phyloP scores from a whole-genome alignment of 2,888 invertebrate species.

The Dastarcus helophoroides region DNA sequence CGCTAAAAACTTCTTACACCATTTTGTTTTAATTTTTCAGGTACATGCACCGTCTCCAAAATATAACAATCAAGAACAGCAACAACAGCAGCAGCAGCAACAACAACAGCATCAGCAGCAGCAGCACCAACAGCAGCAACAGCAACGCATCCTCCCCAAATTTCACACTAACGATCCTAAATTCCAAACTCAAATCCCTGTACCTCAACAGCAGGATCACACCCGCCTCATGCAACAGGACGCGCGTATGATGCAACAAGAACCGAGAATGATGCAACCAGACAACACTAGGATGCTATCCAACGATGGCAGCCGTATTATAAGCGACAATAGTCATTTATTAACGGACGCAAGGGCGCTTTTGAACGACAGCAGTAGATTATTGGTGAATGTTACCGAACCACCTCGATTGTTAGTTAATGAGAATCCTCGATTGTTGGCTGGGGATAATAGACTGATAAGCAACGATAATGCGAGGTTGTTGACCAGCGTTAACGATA shows the following conservation, averaged over 20 bases:
- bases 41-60: constrained; percentile 31
- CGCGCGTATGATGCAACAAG: constrained; percentile 28
- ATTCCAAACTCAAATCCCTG: constrained; percentile 15
- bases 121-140: constrained; percentile 18
- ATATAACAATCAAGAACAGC: constrained; percentile 26
- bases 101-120: too few relatives aligned
- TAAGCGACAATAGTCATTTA: constrained; percentile 23
- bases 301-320: constrained; percentile 23
- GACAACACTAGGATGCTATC: constrained; percentile 18
- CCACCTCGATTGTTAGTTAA: constrained; percentile 30
- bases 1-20: too few relatives aligned
- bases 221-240: constrained; percentile 28
- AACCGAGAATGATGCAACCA: constrained; percentile 24
- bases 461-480: constrained; percentile 28
- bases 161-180: constrained; percentile 22
- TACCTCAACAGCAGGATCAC: constrained; percentile 17
- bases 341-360: constrained; percentile 17
- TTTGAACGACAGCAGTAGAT: constrained; percentile 24
- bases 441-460: constrained; percentile 28
- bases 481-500: constrained; percentile 27
- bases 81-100: constrained; percentile 18
- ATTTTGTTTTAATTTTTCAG: constrained; percentile 17
- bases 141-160: constrained; percentile 21
- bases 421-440: constrained; percentile 27
- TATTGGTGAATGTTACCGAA: constrained; percentile 32